Percentiles rank a stretch among this genome's conserved stretches.
Conservation (phyloP, 2,797 vertebrate genomes). For the Triplophysa yarkandensis region DNA sequence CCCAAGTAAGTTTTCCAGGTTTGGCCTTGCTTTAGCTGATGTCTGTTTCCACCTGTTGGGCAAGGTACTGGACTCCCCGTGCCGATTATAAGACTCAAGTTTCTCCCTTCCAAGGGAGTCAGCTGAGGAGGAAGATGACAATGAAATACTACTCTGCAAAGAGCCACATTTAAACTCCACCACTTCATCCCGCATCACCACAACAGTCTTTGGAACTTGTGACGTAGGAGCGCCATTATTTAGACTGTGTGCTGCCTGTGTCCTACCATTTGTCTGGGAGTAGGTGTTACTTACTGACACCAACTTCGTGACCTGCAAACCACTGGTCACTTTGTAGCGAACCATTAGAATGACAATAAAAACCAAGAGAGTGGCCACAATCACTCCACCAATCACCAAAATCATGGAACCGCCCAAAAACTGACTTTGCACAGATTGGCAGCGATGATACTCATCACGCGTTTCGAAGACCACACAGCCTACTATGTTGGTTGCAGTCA, state of each 20-base stretch:
- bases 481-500: conserved; percentile 91
- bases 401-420: conserved; percentile 94
- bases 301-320: conserved; percentile 72
- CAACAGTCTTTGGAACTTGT: conserved; percentile 69
- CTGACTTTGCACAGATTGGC: conserved; percentile 88
- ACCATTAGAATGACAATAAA: conserved; percentile 94
- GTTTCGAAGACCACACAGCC: conserved; percentile 92
- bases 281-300: conserved; percentile 82
- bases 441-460: conserved; percentile 87
- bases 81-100: conserved; percentile 69
- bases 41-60: conserved; percentile 83
- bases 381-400: conserved; percentile 90
- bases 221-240: conserved; percentile 59
- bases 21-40: conserved; percentile 81
- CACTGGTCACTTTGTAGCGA: conserved; percentile 81
- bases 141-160: conserved; percentile 83
- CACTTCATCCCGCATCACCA: conserved; percentile 82
- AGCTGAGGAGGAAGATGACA: conserved; percentile 76
- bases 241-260: conserved; percentile 68
- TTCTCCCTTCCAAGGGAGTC: conserved; percentile 68
- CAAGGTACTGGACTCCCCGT: conserved; percentile 74
- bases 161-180: conserved; percentile 85
- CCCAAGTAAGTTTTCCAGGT: conserved; percentile 89
- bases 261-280: conserved; percentile 87
- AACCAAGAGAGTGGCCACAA: conserved; percentile 88